Evolutionary conservation across 2,888 invertebrate genomes (phyloP).

Genomic region (Athalia rosae): DNA sequence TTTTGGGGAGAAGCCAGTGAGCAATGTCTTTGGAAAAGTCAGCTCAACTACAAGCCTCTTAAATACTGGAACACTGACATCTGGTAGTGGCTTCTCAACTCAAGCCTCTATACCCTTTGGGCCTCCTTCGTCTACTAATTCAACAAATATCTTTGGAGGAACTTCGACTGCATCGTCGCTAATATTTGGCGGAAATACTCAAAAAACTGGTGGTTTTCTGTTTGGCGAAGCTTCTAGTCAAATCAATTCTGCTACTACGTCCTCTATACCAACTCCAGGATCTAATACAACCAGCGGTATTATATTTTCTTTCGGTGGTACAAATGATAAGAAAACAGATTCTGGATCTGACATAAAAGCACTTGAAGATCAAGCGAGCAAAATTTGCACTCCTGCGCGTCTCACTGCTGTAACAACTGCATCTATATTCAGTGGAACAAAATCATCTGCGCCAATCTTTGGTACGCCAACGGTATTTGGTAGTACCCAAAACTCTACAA

Average conservation of each 20-base stretch:
- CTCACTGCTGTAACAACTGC: constrained; percentile 44
- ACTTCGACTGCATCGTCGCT: not conserved
- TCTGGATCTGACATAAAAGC: constrained; percentile 48
- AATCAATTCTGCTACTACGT: not conserved
- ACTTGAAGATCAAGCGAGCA: constrained; percentile 53
- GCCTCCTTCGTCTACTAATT: constrained; percentile 20
- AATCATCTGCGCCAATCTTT: constrained; percentile 25
- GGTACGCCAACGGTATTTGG: constrained; percentile 9
- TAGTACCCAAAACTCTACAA: not conserved
- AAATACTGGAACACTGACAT: not conserved
- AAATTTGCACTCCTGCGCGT: constrained; percentile 59
- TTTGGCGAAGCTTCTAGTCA: constrained; percentile 7
- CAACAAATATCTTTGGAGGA: not conserved
- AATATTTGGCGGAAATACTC: constrained; percentile 14
- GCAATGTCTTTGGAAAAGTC: constrained; percentile 2
- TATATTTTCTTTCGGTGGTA: constrained; percentile 47
- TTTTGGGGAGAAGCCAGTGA: constrained; percentile 12
- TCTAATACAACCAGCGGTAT: not conserved
- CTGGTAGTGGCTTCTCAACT: constrained; percentile 13
- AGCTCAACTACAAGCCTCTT: constrained; percentile 9
- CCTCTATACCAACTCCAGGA: not conserved
- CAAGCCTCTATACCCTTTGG: constrained; percentile 23
- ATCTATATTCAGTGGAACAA: constrained; percentile 11
- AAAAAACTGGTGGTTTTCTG: constrained; percentile 15
- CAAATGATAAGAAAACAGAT: constrained; percentile 23